Evolutionary conservation across 2,888 invertebrate genomes (phyloP).

Genomic region (Abscondita cerata): DNA sequence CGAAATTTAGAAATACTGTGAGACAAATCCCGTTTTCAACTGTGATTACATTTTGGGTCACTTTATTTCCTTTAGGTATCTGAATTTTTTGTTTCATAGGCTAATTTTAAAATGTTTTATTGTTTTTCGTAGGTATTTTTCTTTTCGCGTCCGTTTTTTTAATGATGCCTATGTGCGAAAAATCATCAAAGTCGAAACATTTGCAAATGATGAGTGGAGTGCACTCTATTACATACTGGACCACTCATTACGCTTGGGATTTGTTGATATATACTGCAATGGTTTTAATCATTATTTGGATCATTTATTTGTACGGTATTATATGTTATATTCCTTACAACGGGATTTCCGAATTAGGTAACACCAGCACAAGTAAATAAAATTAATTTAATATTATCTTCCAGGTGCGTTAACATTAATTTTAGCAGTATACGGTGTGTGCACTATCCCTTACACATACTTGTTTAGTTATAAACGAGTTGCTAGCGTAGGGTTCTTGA

Average conservation of each 20-base stretch:
- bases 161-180: constrained; percentile 69
- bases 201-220: constrained; percentile 74
- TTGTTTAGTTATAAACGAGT: constrained; percentile 62
- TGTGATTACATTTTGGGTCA: constrained; percentile 50
- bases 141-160: constrained; percentile 62
- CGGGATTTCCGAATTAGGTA: constrained; percentile 51
- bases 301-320: constrained; percentile 4
- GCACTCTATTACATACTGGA: constrained; percentile 68
- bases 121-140: constrained; percentile 55
- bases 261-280: constrained; percentile 52
- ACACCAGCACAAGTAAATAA: constrained; percentile 24
- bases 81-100: background rate
- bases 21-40: constrained; percentile 45
- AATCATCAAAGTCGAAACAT: constrained; percentile 67
- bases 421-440: constrained; percentile 65
- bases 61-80: constrained; percentile 53
- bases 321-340: constrained; percentile 1
- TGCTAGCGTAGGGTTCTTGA: constrained; percentile 59
- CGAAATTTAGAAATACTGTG: constrained; percentile 27
- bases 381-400: constrained; percentile 34
- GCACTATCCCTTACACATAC: constrained; percentile 72
- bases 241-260: constrained; percentile 66
- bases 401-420: constrained; percentile 60
- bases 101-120: too few relatives aligned
- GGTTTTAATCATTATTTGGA: constrained; percentile 21